Conservation (phyloP, 2,888 invertebrate species). For the Drosophila eohydei region DNA sequence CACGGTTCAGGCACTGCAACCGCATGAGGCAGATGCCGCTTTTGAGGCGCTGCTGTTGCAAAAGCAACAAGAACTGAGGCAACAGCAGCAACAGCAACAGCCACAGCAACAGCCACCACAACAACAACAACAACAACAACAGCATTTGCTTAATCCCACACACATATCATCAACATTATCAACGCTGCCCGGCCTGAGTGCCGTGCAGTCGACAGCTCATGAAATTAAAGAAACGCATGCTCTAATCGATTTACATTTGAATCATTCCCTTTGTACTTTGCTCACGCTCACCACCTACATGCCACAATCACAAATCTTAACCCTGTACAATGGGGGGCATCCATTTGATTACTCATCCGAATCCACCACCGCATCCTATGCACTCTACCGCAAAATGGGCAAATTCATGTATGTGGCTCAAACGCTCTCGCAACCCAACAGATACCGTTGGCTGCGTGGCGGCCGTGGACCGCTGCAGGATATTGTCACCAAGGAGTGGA, state of each 20-base stretch:
- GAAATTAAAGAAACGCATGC: conserved; percentile 82
- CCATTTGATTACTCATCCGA: conserved; percentile 46
- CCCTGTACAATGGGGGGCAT: conserved; percentile 73
- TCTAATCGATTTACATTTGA: conserved; percentile 81
- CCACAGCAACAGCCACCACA: conserved; percentile 40
- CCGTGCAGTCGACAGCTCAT: conserved; percentile 47
- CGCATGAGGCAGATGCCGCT: conserved; percentile 80
- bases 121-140: conserved; percentile 11
- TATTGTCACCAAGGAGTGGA: conserved; percentile 91
- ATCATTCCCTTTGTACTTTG: conserved; percentile 82
- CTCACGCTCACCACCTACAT: conserved; percentile 82
- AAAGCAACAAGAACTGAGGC: conserved; percentile 60
- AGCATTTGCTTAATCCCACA: conserved; percentile 41
- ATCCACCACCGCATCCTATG: conserved; percentile 53
- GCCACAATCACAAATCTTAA: conserved; percentile 83
- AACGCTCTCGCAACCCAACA: conserved; percentile 83
- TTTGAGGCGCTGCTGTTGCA: conserved; percentile 80
- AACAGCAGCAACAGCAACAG: conserved; percentile 40
- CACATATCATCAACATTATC: conserved; percentile 49
- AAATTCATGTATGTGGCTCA: conserved; percentile 82
- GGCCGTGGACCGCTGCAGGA: conserved; percentile 89
- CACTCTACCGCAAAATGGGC: conserved; percentile 83
- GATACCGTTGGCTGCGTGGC: conserved; percentile 93
- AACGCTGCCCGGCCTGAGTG: conserved; percentile 46
- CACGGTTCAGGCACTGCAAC: conserved; percentile 78